Base-by-base conservation (phyloP, 2,797 vertebrate genomes). In the Oryzias sinensis region DNA sequence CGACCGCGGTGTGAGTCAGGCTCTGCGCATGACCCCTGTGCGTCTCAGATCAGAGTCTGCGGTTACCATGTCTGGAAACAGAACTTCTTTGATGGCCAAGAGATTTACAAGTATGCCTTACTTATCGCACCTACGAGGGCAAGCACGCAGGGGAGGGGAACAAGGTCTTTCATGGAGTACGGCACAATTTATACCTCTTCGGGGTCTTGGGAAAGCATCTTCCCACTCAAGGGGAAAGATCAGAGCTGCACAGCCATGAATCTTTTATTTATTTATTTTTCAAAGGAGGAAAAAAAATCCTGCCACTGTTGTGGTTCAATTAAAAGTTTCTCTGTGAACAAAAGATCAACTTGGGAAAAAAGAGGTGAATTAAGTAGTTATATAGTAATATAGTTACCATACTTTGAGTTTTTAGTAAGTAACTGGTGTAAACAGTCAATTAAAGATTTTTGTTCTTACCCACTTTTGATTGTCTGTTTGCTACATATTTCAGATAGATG, bases 21-120 rank as follows among this genome's bases (percentile, higher is more conserved):
- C 57, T 72, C 62, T 5, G 49, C 3, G 45, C 64, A 61, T 82
- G 81, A 84, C 80, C 84, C 68, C 70, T 56, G 68, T 8, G 59
- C 57, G 62, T 72, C 71, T 72, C 63, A 69, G 74, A 87, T 79
- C 80, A 75, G 65, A 69, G 77, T 68, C 78, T 75, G 80, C 17
- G 55, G 65, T 72, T 67, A 49, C 60, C 59, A 67, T 65, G 81
- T 70, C 82, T 81, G 66, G 61, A 66, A 73, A 56, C 54, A 70
- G 59, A 84, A 84, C 77, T 78, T 86, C 83, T 88, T 88, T 87
- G 85, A 88, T 87, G 84, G 79, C 60, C 48, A 0, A 18, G 49
- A 78, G 86, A 90, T 89, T 90, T 90, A 88, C 81, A 65, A 70
- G 43, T 64, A 70, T 52, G 76, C 64, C 83, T 84, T 81, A 84